Base-by-base conservation (phyloP, 35 echinoderm and acorn worm species). In the Holothuria glaberrima region DNA sequence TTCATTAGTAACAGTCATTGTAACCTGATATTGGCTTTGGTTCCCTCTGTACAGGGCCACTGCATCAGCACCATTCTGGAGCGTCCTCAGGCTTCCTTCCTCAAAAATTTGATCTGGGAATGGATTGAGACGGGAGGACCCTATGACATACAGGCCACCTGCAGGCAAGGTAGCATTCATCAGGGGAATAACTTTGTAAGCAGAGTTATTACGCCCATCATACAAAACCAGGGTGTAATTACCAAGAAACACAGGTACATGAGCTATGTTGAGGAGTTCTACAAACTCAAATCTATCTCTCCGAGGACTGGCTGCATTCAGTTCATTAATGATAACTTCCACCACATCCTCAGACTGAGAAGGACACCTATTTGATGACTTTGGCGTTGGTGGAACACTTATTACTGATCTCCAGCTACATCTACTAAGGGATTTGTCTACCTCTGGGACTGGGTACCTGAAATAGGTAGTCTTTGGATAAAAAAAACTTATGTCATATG, bases 151-250 rank as follows among this genome's bases (percentile, higher is more conserved):
- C n/a, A 92, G 70, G 1, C 58, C 90, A 13, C 58, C 41, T 21
- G 88, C 44, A 3, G 85, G 52, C 17, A 98, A 80, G 0, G 80
- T 67, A 30, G 45, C 68, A 85, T 78, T 80, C 59, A 27, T 48
- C 25, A 98, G 41, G 4, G 68, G 32, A 24, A 94, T 60, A 9
- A 94, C 67, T 58, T 24, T 61, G 92, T 98, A 98, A 9, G 91
- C 88, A 10, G 44, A 38, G 74, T 95, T 91, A 35, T 44, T 91
- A 24, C 56, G 5, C 12, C 93, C 96, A 58, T 88, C 81, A 41
- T 92, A 98, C 31, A 98, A 66, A 24, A 94, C 96, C 19, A 98
- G 12, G 12, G 88, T 69, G 25, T 94, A 98, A 41, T 98, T 94
- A 50, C 86, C 90, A n/a, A 98, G 84, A 24, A 76, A 35, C 31